Evolutionary conservation across 2,113 vertebrate genomes (phyloP).

Genomic region (Redunca redunca): DNA sequence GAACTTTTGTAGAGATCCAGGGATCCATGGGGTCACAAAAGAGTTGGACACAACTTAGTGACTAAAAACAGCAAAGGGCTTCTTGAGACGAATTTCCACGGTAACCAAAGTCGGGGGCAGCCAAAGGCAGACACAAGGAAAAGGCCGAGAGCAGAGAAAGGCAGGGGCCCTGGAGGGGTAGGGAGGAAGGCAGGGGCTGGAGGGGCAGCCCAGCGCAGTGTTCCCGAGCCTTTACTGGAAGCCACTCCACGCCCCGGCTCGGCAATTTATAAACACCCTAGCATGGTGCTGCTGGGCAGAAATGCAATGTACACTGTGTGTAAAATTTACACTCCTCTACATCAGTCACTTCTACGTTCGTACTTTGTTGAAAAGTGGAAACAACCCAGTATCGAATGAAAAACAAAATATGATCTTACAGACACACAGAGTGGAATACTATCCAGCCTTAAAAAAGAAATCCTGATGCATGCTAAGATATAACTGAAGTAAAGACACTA

Average conservation of each 20-base stretch:
- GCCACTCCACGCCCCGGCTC: not conserved
- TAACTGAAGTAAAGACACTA: not conserved
- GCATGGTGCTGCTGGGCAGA: not conserved
- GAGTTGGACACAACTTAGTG: not conserved
- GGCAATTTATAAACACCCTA: not conserved
- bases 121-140: not conserved
- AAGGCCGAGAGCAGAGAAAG: not conserved
- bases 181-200: accelerated
- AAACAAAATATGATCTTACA: not conserved
- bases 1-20: not conserved
- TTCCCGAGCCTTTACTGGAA: not conserved
- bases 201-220: accelerated
- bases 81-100: not conserved
- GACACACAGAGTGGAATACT: not conserved
- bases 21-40: not conserved
- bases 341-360: not conserved
- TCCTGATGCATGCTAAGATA: not conserved
- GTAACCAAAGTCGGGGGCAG: not conserved
- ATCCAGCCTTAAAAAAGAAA: not conserved
- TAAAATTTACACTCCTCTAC: not conserved
- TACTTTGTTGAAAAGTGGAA: not conserved
- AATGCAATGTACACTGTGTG: not conserved
- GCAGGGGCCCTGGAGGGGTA: accelerated
- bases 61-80: not conserved
- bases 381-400: not conserved